These are phyloP conservation scores for Champsocephalus esox DNA, from an alignment of 2,797 vertebrate species.

Conservation along the genomic window DNA sequence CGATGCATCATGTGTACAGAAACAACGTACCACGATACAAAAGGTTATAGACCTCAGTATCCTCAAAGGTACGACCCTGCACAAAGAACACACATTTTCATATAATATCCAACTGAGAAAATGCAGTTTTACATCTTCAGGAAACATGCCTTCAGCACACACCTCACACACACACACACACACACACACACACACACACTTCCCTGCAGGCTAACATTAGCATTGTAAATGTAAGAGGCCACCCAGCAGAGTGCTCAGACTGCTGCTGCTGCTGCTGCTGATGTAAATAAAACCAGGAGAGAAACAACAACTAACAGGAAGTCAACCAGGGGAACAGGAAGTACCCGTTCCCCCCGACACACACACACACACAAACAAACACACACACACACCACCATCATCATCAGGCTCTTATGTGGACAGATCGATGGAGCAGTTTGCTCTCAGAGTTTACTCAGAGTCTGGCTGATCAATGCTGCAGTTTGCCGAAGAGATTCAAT, in stretches of 20 bases:
- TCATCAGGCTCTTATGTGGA: slow-evolving; percentile 14
- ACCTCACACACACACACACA: not conserved
- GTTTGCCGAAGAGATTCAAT: slow-evolving; percentile 51
- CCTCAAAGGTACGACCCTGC: not conserved
- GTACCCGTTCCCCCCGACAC: not conserved
- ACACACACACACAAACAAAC: too few species aligned
- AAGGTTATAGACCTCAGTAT: not conserved
- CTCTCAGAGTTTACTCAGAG: slow-evolving; percentile 58
- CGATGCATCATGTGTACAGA: slow-evolving; percentile 6
- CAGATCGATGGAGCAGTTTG: slow-evolving; percentile 62
- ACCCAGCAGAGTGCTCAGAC: slow-evolving; percentile 17
- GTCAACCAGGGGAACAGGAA: slow-evolving; percentile 15
- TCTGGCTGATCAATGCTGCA: slow-evolving; percentile 40
- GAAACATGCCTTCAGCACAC: slow-evolving; percentile 21
- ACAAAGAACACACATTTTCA: slow-evolving; percentile 8
- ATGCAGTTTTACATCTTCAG: slow-evolving; percentile 15
- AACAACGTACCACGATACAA: not conserved
- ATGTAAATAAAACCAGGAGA: not conserved
- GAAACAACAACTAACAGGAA: not conserved
- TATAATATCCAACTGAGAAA: not conserved
- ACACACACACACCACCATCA: not conserved
- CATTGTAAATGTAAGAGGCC: slow-evolving; percentile 53
- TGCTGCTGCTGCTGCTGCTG: slow-evolving; percentile 31
- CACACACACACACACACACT: slow-evolving; percentile 8
- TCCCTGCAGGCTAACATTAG: slow-evolving; percentile 60